phyloP scores from a whole-genome alignment of 2,797 vertebrate genomes.

The Synaphobranchus kaupii region DNA sequence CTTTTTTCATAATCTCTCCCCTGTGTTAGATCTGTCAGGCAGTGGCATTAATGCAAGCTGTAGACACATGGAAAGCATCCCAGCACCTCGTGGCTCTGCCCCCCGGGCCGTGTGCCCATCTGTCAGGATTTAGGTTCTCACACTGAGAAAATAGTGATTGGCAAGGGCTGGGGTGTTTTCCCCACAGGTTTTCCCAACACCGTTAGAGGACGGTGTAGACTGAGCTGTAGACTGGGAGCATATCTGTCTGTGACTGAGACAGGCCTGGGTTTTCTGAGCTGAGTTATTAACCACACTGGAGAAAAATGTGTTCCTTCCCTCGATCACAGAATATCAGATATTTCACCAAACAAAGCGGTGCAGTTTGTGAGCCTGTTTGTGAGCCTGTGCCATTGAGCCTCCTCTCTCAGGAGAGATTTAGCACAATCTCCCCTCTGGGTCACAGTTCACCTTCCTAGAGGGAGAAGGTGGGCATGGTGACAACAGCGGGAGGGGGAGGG shows the following conservation, averaged over 20 bases:
- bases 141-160: neutral
- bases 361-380: conserved; percentile 10
- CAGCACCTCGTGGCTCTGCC: neutral
- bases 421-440: neutral
- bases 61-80: neutral
- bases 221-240: neutral
- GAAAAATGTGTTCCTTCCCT: neutral
- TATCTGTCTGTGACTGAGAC: neutral
- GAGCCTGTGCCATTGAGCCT: neutral
- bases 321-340: neutral
- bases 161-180: neutral
- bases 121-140: neutral
- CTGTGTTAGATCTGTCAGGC: conserved; percentile 18
- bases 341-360: neutral
- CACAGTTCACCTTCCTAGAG: neutral
- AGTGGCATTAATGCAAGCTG: neutral
- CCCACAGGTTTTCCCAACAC: neutral
- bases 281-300: conserved; percentile 1
- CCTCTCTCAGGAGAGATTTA: neutral
- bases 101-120: neutral
- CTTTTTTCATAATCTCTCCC: neutral
- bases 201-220: conserved; percentile 10
- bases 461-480: conserved; percentile 10
- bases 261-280: neutral
- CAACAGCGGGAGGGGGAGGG: neutral